Evolutionary conservation across 2,888 invertebrate genomes (phyloP), one percentile per base, ranked within the genome.

Genomic region (Tetrapedia diversipes): DNA sequence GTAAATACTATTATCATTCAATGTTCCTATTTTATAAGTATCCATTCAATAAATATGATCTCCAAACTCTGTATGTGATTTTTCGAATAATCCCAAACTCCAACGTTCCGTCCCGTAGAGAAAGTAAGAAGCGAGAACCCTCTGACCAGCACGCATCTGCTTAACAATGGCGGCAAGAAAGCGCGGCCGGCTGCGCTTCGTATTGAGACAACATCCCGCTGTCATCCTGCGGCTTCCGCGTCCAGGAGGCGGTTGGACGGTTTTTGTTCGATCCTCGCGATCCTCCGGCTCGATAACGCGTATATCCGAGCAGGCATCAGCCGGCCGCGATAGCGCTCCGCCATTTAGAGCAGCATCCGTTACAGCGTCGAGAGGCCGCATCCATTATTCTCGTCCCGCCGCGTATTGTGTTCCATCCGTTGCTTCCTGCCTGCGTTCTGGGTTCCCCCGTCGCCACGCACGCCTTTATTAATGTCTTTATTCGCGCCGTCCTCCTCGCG

Each of bases 391-490:
- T n/a, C 41, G 6, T 16, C 7, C 16, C 57, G 45, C 67, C 77
- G 79, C 79, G 86, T 80, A 86, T 86, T 86, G 86, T 86, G 54
- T 82, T 86, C 80, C 78, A 70, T 10, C n/a, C 76, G 61, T 14
- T n/a, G 73, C 72, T 82, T 65, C 68, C 77, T 70, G 53, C 67
- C 74, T 68, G 53, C 73, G 67, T 67, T 74, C 73, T 59, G 60
- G 79, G 64, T 77, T 76, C 67, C 66, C 59, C 68, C 81, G 79
- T 67, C 81, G 80, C 75, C 86, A 80, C 84, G 81, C 66, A 41
- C 68, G 41, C 59, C 79, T 83, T 88, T 88, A 88, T 88, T 88
- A 88, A 88, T 86, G 88, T 88, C 88, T 88, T 85, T 86, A 88
- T 88, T 84, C 80, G 60, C 72, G 82, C 77, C 80, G 79, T 71